Percentiles rank a stretch among this genome's conserved stretches.
These are phyloP conservation scores for Ectemnius cavifrons DNA, from an alignment of 2,888 invertebrate species.

Conservation along the genomic window DNA sequence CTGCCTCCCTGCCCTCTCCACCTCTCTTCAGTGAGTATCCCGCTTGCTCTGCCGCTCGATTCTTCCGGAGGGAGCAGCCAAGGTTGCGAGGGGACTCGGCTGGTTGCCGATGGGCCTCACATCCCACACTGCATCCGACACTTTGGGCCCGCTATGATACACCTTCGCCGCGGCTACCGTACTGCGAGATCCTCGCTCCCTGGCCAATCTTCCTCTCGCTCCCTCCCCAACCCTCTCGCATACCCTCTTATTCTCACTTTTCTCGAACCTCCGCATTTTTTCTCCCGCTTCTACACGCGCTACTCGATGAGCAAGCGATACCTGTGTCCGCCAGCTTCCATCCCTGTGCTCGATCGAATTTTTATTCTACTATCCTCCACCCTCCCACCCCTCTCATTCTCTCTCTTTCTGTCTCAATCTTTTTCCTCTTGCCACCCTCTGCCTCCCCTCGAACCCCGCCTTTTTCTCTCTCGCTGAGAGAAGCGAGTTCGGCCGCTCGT, in stretches of 20 bases:
- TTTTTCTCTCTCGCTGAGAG: no score
- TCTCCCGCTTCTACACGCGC: conserved; percentile 22
- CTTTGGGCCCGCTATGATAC: conserved; percentile 67
- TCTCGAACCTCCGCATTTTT: conserved; percentile 47
- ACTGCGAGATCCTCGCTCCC: conserved; percentile 60
- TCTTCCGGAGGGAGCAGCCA: conserved; percentile 24
- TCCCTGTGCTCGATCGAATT: neutral
- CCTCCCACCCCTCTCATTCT: conserved; percentile 7
- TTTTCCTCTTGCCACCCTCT: neutral
- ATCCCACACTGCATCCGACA: conserved; percentile 65
- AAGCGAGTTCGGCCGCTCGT: no score
- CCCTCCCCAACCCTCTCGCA: conserved; percentile 19
- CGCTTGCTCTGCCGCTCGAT: conserved; percentile 29
- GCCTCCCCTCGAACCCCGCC: neutral
- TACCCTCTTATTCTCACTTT: conserved; percentile 40
- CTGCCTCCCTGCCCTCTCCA: conserved; percentile 56
- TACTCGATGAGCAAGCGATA: neutral
- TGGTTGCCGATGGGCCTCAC: conserved; percentile 50
- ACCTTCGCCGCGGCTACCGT: conserved; percentile 68
- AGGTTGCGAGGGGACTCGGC: conserved; percentile 28
- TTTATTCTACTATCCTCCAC: conserved; percentile 22
- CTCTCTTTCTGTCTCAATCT: conserved; percentile 7
- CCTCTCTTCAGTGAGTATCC: conserved; percentile 26
- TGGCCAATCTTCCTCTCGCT: conserved; percentile 41
- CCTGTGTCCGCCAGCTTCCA: no score